Evolutionary conservation across 2,888 invertebrate genomes (phyloP), one percentile per base, ranked within the genome.

Genomic region (Clitarchus hookeri): DNA sequence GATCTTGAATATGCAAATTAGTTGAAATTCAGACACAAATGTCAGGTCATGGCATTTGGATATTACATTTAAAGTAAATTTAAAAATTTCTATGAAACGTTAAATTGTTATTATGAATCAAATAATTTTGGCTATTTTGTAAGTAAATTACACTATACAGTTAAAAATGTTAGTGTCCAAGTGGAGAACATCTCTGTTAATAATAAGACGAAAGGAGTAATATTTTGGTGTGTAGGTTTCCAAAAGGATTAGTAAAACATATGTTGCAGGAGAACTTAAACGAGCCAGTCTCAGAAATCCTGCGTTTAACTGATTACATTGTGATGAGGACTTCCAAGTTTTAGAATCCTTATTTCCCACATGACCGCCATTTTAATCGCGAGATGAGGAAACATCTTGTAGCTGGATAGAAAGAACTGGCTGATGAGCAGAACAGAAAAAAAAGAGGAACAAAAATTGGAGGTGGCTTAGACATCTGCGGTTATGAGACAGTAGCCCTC

Each of bases 401-500:
- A 23, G 65, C 23, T 65, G 65, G 65, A 65, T 6, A 65, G n/a
- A 6, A n/a, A 65, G n/a, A 53, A 53, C 65, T 65, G 65, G 23
- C 23, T 65, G 65, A 65, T 65, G 65, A 65, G 65, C 65, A 8
- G 48, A 65, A n/a, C 8, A 65, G 65, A 19, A 65, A 23, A 23
- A n/a, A 65, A 23, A 23, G 23, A 6, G n/a, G 8, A 2, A 0
- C 0, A 19, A 23, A 65, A 23, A 65, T 0, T 1, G 65, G 65
- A n/a, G 8, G n/a, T 11, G 65, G 65, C 23, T 65, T 65, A 65
- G 65, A 2, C 8, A 16, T n/a, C 65, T 65, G 65, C 65, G 65
- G 65, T 65, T 65, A 65, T 65, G 65, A 65, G 65, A 65, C 65
- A 65, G 65, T 65, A 65, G 65, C 65, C 44, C 82, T 82, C 82